phyloP scores from a whole-genome alignment of 2,888 invertebrate species.

The Agrotis segetum region DNA sequence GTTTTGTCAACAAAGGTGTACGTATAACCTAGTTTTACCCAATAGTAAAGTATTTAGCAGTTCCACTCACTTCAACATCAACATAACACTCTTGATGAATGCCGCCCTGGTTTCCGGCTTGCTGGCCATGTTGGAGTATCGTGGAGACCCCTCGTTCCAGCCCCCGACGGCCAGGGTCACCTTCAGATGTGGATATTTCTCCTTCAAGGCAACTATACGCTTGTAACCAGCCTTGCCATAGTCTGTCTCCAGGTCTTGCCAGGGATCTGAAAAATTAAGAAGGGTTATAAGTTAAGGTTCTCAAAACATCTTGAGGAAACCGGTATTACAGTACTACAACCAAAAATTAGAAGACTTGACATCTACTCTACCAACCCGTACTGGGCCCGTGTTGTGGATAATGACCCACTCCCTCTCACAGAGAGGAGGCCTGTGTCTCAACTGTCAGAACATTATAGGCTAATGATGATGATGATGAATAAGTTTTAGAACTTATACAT shows the following conservation, averaged over 20 bases:
- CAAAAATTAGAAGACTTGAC: no score
- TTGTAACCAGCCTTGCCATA: conserved; percentile 94
- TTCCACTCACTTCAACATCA: conserved; percentile 90
- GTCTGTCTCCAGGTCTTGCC: conserved; percentile 94
- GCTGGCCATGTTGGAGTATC: conserved; percentile 93
- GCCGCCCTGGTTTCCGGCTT: conserved; percentile 91
- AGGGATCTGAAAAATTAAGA: conserved; percentile 90
- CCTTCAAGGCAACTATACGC: conserved; percentile 92
- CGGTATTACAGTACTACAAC: no score
- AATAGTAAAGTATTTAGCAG: not conserved
- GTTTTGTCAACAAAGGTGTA: no score
- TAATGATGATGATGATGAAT: no score
- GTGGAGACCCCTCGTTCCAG: conserved; percentile 97
- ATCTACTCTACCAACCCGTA: no score
- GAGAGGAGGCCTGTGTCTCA: no score
- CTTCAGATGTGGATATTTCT: conserved; percentile 93
- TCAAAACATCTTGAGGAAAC: no score
- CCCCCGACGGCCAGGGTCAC: conserved; percentile 96
- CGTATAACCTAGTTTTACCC: no score
- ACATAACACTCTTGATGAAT: conserved; percentile 93
- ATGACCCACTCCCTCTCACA: no score
- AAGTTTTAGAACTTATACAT: no score
- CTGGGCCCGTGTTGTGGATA: no score
- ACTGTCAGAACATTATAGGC: no score
- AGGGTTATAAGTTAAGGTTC: not conserved